Evolutionary conservation across 1,140 invertebrate species (phyloP), one percentile per base, ranked within the genome.

Genomic region (Drosophila jambulina): DNA sequence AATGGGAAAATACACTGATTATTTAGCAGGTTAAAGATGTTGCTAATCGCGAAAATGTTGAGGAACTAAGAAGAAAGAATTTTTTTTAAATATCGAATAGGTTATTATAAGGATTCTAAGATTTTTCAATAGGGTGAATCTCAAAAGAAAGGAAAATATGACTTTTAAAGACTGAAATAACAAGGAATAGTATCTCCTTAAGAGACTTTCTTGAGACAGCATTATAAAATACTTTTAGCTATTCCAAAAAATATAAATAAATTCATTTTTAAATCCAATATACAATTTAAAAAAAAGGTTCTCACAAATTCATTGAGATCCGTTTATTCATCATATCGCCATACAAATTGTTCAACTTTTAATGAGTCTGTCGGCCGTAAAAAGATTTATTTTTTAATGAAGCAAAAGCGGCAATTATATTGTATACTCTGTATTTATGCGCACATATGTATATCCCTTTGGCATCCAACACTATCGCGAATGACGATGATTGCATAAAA

Each of bases 341-440:
- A 54, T 62, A 53, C 40, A 67, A 54, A 29, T 51, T 54, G 49
- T 68, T 68, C 38, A 59, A 34, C 38, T 71, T 46, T 85, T 86
- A 86, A 86, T 87, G 83, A 86, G 82, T 68, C 69, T 63, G 29
- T 48, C 34, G 29, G n/a, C 34, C 53, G 57, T 71, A 63, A 54
- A 67, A 70, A 54, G 48, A 36, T 25, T 29, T 49, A 53, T 57
- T 70, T 86, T 82, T 88, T 83, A 88, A 86, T 88, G 83, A 86
- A 83, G 84, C 84, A 83, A 82, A 86, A 88, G 70, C 80, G 83
- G 84, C 84, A 86, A 84, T 84, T 84, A 72, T 69, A 32, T 49
- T 43, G 62, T 38, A 43, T 60, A 62, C 60, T 68, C 36, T 25
- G 63, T 68, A 53, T 69, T 68, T 68, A 69, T 58, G 51, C 23